These are phyloP conservation scores for Eolophus roseicapilla DNA, from an alignment of 2,113 vertebrate genomes.

Conservation along the genomic window DNA sequence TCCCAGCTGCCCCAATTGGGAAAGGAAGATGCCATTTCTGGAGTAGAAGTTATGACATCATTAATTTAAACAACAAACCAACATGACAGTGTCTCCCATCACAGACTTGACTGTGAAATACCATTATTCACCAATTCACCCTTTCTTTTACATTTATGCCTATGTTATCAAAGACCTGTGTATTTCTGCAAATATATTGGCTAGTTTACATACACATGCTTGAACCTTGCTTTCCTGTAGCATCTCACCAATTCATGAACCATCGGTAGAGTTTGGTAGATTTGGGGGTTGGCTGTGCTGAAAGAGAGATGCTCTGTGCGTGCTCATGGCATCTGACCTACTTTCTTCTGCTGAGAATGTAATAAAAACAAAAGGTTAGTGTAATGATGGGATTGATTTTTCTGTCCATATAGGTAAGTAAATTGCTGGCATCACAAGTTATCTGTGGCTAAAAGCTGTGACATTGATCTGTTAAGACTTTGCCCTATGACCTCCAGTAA, in stretches of 20 bases:
- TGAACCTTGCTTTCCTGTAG: not conserved
- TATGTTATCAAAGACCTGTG: not conserved
- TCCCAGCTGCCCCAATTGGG: fast-evolving
- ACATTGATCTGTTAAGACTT: conserved; percentile 46
- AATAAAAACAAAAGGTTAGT: conserved; percentile 45
- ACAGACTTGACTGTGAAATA: not conserved
- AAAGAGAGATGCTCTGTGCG: not conserved
- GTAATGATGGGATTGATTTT: conserved; percentile 55
- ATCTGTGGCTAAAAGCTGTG: conserved; percentile 58
- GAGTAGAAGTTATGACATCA: not conserved
- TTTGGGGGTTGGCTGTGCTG: not conserved
- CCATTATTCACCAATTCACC: not conserved
- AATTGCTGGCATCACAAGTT: conserved; percentile 59
- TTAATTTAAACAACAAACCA: not conserved
- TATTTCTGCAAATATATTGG: not conserved
- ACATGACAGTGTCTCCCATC: not conserved
- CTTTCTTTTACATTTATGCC: not conserved
- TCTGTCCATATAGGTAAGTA: conserved; percentile 59
- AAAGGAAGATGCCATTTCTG: not conserved
- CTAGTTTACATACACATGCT: not conserved
- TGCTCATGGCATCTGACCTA: conserved; percentile 2
- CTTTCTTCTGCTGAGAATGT: conserved; percentile 16
- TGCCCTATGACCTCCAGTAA: conserved; percentile 38
- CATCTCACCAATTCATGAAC: not conserved
- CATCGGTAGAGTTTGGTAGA: not conserved